phyloP scores from a whole-genome alignment of 2,113 vertebrate species.

The Holacanthus passer region DNA sequence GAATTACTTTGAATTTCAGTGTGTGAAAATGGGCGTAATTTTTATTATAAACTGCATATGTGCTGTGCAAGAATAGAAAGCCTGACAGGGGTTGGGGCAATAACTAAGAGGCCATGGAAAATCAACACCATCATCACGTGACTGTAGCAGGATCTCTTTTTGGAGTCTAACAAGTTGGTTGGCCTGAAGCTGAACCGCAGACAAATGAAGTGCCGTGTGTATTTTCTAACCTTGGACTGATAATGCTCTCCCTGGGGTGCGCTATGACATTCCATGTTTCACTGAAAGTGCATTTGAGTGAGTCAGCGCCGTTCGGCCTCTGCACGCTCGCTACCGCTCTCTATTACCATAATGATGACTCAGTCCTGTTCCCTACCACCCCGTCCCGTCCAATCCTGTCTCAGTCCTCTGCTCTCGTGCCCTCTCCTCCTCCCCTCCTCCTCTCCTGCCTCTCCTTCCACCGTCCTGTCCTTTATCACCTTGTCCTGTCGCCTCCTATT shows the following conservation, averaged over 20 bases:
- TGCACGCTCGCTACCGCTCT: constrained; percentile 35
- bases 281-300: constrained; percentile 66
- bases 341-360: constrained; percentile 78
- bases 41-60: background rate
- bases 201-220: constrained; percentile 25
- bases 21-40: too few species aligned
- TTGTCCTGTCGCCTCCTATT: constrained; percentile 66
- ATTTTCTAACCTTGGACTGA: constrained; percentile 67
- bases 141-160: constrained; percentile 11
- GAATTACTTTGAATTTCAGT: background rate
- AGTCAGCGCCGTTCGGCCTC: constrained; percentile 62
- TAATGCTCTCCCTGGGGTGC: constrained; percentile 45
- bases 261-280: constrained; percentile 65
- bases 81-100: background rate
- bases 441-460: constrained; percentile 40
- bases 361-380: constrained; percentile 66
- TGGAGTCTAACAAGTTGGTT: constrained; percentile 1
- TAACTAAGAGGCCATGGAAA: background rate
- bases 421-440: constrained; percentile 37
- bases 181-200: constrained; percentile 34
- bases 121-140: background rate
- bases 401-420: constrained; percentile 37
- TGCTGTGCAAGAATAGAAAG: background rate
- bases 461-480: constrained; percentile 61
- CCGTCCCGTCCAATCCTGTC: constrained; percentile 59